Evolutionary conservation across 2,113 vertebrate species (phyloP).

Genomic region (Trichechus manatus): DNA sequence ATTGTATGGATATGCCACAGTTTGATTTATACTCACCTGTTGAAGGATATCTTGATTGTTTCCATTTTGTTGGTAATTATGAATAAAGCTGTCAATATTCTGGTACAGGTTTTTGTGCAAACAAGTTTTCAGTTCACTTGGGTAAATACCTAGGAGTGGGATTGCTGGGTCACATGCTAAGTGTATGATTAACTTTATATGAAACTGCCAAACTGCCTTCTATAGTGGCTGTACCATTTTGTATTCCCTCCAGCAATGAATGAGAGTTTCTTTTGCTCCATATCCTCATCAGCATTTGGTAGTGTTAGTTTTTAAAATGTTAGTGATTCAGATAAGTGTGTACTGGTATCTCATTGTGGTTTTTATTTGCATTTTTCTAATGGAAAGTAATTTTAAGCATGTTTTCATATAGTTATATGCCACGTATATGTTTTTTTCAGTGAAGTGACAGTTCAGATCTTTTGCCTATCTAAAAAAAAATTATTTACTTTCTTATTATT

Average conservation of each 20-base stretch:
- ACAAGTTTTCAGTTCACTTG: background rate
- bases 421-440: constrained; percentile 35
- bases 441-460: background rate
- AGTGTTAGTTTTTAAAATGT: background rate
- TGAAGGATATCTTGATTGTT: background rate
- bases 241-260: background rate
- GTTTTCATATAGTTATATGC: background rate
- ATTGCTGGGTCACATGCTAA: background rate
- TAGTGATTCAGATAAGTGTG: background rate
- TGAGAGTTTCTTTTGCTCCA: background rate
- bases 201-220: background rate
- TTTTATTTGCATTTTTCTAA: background rate
- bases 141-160: background rate
- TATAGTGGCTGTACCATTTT: background rate
- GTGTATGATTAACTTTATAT: background rate
- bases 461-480: background rate
- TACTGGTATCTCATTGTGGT: background rate
- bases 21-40: background rate
- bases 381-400: background rate
- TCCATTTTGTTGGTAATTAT: background rate
- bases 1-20: background rate
- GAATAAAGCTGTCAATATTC: background rate
- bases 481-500: background rate
- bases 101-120: background rate
- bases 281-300: background rate